Base-by-base conservation (phyloP, 2,797 vertebrate species). In the Enteromius anoplus region DNA sequence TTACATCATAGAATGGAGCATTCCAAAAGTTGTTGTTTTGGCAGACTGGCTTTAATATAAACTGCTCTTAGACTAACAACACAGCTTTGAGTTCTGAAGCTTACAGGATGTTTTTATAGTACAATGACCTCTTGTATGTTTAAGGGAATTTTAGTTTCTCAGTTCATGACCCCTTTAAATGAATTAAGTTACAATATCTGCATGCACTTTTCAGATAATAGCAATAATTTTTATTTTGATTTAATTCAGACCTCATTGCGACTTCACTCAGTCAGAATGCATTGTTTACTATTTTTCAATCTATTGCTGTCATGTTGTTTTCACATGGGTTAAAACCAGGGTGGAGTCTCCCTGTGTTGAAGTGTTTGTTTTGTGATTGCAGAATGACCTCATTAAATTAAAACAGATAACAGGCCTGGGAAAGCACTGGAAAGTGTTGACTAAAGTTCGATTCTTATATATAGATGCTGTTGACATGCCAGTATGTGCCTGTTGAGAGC, bases 321-420 rank as follows among this genome's bases (percentile, higher is more conserved):
- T 81, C 29, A 62, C 55, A 49, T 40, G 34, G 19, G 45, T 47
- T 58, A 45, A 23, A 65, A 69, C 75, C 21, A 53, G 75, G 80
- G 75, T 71, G 58, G 65, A 76, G 73, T 83, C 32, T 71, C 75
- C 37, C 32, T 1, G 8, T 53, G 65, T 19, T 3, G 3, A 58
- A 45, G 15, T n/a, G 62, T 75, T 72, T 77, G 37, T 68, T 78
- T 81, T 83, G 11, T 23, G 47, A 79, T 75, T 42, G 47, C 47
- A 51, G 40, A 6, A 45, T 77, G 72, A 80, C 40, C 17, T 77
- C 66, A 83, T 68, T 58, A 62, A 80, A 72, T 68, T 34, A 86
- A 78, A 78, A 32, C 42, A 60, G 72, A 83, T 68, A 76, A 49
- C 40, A 49, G 11, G 15, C 14, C 7, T 45, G 60, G 65, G 75